Base-by-base conservation (phyloP, 2,888 invertebrate species). In the Hofmannophila pseudospretella region DNA sequence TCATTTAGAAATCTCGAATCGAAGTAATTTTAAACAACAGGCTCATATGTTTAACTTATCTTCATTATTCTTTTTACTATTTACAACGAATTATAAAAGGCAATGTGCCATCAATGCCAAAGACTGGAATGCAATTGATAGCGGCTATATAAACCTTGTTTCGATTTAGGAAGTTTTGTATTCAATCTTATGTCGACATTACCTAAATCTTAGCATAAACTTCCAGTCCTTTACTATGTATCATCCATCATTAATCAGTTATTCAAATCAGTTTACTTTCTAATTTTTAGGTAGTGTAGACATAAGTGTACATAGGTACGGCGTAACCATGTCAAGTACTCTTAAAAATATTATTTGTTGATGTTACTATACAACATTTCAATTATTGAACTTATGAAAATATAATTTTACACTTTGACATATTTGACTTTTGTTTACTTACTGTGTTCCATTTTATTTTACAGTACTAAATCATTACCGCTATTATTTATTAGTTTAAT, bases 31-130 rank as follows among this genome's bases (percentile, higher is more conserved):
- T 36, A 13, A 19, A 13, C 3, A 4, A 12, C 7, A 23, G n/a
- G n/a, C 11, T 22, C 33, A 34, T 32, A 27, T 34, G 14, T 32
- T 32, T 11, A 16, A 29, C 20, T 19, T 22, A 23, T 32, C 11
- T 29, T 26, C 29, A 23, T 22, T 37, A 36, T 39, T 42, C 43
- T 12, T 38, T 7, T 33, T 12, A 8, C 1, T 28, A 12, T 35
- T 37, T 39, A 19, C 30, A 38, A 32, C 27, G 29, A 35, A 22
- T 28, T 36, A 38, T 20, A 26, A 34, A 26, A 8, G 34, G 33
- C 32, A 39, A 40, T 52, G 51, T 54, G 53, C 51, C 51, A 51
- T 51, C 44, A 51, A 55, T 58, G 54, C 65, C 65, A 67, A 70
- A 67, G 66, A 69, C 60, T 63, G 61, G 56, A 60, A 51, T 51